Conservation (phyloP, 2,797 vertebrate genomes). For the Margarornis squamiger region DNA sequence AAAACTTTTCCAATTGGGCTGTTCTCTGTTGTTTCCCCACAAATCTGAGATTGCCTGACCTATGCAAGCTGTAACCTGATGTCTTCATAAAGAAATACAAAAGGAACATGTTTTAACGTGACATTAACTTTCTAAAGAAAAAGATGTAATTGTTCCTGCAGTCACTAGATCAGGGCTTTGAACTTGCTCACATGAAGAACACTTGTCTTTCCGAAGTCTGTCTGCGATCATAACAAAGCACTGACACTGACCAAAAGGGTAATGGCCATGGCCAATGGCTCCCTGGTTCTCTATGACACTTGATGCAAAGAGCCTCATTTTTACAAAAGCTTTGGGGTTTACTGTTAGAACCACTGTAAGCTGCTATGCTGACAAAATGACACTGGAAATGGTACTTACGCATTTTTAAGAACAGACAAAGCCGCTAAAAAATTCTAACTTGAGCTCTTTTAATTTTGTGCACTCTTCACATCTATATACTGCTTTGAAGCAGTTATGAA, state of each 20-base stretch:
- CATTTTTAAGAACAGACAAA: not conserved
- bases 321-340: not conserved
- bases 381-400: not conserved
- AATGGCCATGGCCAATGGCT: not conserved
- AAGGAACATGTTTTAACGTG: not conserved
- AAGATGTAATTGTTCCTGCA: not conserved
- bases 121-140: not conserved
- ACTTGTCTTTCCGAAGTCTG: not conserved
- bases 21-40: not conserved
- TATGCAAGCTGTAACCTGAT: not conserved
- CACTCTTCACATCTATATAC: not conserved
- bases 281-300: not conserved
- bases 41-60: not conserved
- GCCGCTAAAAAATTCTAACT: not conserved
- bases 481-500: not conserved
- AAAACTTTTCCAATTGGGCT: not conserved
- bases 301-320: not conserved
- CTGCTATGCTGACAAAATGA: not conserved
- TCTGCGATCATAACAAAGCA: not conserved
- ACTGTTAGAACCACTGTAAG: not conserved
- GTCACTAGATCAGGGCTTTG: not conserved
- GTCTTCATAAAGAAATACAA: not conserved
- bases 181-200: not conserved
- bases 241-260: not conserved
- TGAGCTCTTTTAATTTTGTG: not conserved